Conservation (phyloP, 2,113 vertebrate species). For the Oreocharis arfaki region DNA sequence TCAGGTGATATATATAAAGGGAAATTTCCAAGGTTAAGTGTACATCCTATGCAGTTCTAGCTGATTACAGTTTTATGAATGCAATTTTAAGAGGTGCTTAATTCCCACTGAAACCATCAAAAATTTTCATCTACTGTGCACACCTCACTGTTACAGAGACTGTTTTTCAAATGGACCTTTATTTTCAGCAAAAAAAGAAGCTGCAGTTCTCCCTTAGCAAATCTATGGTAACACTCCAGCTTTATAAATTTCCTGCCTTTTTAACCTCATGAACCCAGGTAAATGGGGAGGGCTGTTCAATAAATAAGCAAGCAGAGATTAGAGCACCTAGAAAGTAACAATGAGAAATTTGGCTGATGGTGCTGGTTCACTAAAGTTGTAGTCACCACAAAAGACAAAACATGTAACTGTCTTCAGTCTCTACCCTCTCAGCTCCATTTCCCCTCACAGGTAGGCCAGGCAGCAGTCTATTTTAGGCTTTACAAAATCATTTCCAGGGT, state of each 20-base stretch:
- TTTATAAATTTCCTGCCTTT: neutral
- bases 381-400: neutral
- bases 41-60: conserved; percentile 8
- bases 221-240: neutral
- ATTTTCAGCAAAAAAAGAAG: neutral
- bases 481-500: neutral
- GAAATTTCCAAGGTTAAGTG: conserved; percentile 48
- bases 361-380: neutral
- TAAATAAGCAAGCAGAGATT: neutral
- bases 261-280: neutral
- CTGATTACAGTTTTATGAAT: conserved; percentile 27
- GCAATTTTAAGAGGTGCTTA: neutral
- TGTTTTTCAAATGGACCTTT: neutral
- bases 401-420: neutral
- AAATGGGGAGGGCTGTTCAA: neutral
- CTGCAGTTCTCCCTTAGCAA: neutral
- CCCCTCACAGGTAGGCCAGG: neutral
- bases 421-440: neutral
- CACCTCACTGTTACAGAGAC: neutral
- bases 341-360: neutral
- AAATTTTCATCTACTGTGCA: neutral
- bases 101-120: conserved; percentile 10
- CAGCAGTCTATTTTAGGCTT: neutral
- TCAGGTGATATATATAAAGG: conserved; percentile 24
- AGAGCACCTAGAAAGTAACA: neutral